A percentile compares a stretch with the other conserved stretches of the same genome.
phyloP scores from a whole-genome alignment of 2,113 vertebrate species.

The Carlito syrichta region DNA sequence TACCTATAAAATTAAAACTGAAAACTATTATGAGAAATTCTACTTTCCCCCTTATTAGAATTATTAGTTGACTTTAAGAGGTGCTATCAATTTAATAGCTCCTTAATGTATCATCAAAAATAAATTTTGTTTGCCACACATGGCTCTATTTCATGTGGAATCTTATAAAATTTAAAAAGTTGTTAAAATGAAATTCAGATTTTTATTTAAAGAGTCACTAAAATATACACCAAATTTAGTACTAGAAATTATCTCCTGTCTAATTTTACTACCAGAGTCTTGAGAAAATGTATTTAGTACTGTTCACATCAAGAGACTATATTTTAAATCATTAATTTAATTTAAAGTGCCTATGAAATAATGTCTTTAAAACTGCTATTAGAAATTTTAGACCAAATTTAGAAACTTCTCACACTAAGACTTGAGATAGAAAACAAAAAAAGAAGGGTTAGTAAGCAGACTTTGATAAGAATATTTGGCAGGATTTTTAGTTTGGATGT shows the following conservation, averaged over 20 bases:
- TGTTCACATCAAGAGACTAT: slow-evolving; percentile 25
- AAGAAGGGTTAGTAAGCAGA: slow-evolving; percentile 51
- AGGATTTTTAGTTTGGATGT: slow-evolving; percentile 54
- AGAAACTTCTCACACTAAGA: neutral
- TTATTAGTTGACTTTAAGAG: neutral
- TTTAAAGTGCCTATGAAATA: slow-evolving; percentile 10
- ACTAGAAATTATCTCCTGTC: slow-evolving; percentile 45
- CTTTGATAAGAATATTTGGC: slow-evolving; percentile 56
- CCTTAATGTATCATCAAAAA: neutral
- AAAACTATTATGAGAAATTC: neutral
- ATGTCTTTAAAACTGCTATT: slow-evolving; percentile 29
- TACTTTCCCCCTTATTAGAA: neutral
- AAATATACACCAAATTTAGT: neutral
- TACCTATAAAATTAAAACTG: neutral
- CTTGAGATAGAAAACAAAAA: slow-evolving; percentile 4
- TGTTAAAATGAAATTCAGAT: neutral
- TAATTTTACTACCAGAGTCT: slow-evolving; percentile 45
- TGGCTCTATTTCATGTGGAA: neutral
- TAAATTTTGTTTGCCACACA: neutral
- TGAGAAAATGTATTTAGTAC: slow-evolving; percentile 43
- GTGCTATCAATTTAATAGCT: neutral
- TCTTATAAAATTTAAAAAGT: neutral
- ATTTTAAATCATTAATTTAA: slow-evolving; percentile 57
- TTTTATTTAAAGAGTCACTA: slow-evolving; percentile 42
- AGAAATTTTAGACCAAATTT: neutral